Evolutionary conservation across 2,888 invertebrate species (phyloP).

Genomic region (Cantharis flavilabris): DNA sequence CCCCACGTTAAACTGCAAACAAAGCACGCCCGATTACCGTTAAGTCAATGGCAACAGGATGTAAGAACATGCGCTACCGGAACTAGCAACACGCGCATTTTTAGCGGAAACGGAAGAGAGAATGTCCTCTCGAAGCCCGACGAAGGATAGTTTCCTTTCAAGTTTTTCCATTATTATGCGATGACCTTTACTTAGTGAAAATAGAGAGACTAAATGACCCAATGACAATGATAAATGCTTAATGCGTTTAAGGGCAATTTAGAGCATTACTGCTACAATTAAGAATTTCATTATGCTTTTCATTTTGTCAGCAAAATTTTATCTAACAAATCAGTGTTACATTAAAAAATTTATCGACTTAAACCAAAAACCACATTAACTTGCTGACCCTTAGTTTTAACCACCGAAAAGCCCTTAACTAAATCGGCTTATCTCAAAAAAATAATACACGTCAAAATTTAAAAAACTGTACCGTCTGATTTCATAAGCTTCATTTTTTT

Average conservation of each 20-base stretch:
- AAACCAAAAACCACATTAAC: not conserved
- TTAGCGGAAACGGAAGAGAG: constrained; percentile 30
- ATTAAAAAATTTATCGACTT: not conserved
- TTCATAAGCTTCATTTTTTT: constrained; percentile 18
- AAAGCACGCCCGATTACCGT: constrained; percentile 45
- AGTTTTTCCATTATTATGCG: not conserved
- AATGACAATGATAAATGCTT: constrained; percentile 14
- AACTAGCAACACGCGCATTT: constrained; percentile 30
- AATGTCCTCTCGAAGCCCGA: constrained; percentile 24
- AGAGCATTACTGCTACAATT: constrained; percentile 13
- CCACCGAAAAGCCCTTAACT: constrained; percentile 1
- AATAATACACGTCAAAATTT: constrained; percentile 26
- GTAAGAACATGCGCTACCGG: constrained; percentile 42
- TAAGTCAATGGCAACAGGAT: constrained; percentile 51
- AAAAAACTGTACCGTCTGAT: constrained; percentile 24
- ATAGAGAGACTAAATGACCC: not conserved
- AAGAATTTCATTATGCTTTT: constrained; percentile 1
- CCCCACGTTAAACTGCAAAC: constrained; percentile 35
- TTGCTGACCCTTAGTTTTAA: not conserved
- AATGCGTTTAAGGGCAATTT: constrained; percentile 25
- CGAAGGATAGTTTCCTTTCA: constrained; percentile 19
- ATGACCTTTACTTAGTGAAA: constrained; percentile 9
- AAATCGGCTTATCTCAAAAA: constrained; percentile 24
- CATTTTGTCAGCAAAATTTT: not conserved
- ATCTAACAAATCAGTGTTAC: not conserved